Evolutionary conservation across 2,797 vertebrate genomes (phyloP).

Genomic region (Tarsius wallacei): DNA sequence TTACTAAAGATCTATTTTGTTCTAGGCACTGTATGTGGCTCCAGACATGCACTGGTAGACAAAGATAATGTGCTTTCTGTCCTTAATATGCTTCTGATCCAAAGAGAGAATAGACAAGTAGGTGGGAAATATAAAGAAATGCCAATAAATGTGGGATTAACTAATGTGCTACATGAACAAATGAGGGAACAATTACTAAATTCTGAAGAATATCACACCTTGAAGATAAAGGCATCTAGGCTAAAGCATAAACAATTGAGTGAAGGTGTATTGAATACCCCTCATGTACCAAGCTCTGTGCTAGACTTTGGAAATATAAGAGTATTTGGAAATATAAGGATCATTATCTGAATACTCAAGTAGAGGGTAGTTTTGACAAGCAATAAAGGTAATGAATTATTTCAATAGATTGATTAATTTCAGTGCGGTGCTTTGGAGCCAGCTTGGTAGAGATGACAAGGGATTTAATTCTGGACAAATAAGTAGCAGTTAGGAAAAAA

Average conservation of each 20-base stretch:
- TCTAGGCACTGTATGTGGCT: not conserved
- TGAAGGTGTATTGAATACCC: accelerated
- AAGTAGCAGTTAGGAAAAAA: not conserved
- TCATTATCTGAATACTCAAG: not conserved
- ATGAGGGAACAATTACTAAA: not conserved
- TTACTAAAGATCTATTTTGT: not conserved
- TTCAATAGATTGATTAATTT: not conserved
- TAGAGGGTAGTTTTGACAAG: not conserved
- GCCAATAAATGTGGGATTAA: not conserved
- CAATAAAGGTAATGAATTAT: not conserved
- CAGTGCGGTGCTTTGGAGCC: not conserved
- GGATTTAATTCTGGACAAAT: slow-evolving; percentile 3
- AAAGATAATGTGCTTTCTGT: not conserved
- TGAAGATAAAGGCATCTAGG: not conserved
- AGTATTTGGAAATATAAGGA: not conserved
- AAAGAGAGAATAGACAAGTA: not conserved
- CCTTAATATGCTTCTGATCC: not conserved
- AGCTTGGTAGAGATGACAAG: not conserved
- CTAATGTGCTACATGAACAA: not conserved
- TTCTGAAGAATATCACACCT: not conserved
- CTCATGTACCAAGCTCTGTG: accelerated
- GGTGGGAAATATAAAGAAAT: not conserved
- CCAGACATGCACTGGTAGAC: not conserved
- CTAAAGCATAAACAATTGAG: no score
- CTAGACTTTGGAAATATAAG: not conserved